Evolutionary conservation across 2,113 vertebrate genomes (phyloP), one percentile per base, ranked within the genome.

Genomic region (Hydropotes inermis): DNA sequence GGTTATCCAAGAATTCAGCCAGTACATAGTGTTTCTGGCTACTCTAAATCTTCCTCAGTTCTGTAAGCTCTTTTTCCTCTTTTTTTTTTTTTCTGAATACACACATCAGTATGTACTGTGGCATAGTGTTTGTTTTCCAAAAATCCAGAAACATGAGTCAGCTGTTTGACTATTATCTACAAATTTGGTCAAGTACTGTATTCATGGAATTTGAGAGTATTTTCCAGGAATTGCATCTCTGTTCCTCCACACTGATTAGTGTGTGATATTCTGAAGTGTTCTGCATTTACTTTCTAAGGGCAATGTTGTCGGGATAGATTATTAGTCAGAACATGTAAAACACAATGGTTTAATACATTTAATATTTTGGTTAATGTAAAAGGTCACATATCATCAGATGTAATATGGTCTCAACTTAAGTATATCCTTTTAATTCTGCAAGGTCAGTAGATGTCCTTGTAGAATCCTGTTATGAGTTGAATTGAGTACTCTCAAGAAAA

Each of bases 151-250:
- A 93, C 89, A 86, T 98, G 96, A 98, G 76, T 98, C 98, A 97
- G 97, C 93, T 97, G 67, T 97, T 92, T 47, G 33, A 52, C 94
- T 96, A 27, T 81, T 76, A 98, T 97, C 96, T 98, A 97, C 97
- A 98, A 97, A 97, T 98, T 97, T 98, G 98, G 98, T 96, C 94
- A 98, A 97, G 91, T 88, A 50, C 54, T 81, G 47, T 94, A 98
- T 81, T 93, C 88, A 89, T 30, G 30, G 52, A 92, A 74, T 96
- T 27, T 0, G 1, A 89, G 52, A 30, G 21, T 64, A 61, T 84
- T 96, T 95, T 97, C 96, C 97, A 97, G 82, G 96, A 97, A 96
- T 91, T 79, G 7, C 25, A 60, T 79, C 79, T 54, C 79, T 36
- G 30, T 17, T 74, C 76, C 85, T 95, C 58, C 21, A 58, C 8